phyloP scores from a whole-genome alignment of 2,113 vertebrate species.

The Anhinga rufa region DNA sequence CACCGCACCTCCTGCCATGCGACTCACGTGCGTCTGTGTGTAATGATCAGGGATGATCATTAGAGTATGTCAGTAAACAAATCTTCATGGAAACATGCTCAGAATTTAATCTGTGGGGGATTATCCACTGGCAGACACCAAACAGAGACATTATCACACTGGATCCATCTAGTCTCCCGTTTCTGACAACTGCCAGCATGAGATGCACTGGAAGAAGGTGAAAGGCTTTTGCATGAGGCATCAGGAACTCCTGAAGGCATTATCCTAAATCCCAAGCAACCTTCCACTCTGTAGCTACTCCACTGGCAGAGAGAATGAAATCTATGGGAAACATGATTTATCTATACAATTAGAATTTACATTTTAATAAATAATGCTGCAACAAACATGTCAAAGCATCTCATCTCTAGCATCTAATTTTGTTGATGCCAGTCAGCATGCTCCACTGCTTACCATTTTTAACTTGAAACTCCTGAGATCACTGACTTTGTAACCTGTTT shows the following conservation, averaged over 20 bases:
- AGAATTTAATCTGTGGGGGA: not conserved
- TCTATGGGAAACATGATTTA: not conserved
- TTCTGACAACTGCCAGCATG: not conserved
- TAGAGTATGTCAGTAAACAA: rapidly evolving
- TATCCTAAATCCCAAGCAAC: not conserved
- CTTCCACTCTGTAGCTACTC: not conserved
- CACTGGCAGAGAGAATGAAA: not conserved
- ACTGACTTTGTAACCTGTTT: not conserved
- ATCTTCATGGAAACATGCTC: not conserved
- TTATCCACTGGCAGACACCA: not conserved
- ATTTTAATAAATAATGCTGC: not conserved
- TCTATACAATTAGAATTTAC: not conserved
- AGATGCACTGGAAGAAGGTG: not conserved
- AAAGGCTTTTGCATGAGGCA: not conserved
- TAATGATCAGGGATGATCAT: not conserved
- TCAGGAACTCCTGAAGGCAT: not conserved
- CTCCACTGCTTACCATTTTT: not conserved
- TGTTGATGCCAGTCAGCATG: not conserved
- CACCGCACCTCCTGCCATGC: rapidly evolving
- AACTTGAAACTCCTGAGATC: not conserved
- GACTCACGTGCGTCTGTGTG: not conserved
- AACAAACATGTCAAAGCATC: not conserved
- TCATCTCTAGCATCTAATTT: not conserved
- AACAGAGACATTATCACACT: not conserved
- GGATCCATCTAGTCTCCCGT: not conserved